Percentiles rank a stretch among this genome's conserved stretches.
Evolutionary conservation across 2,888 invertebrate genomes (phyloP).

Genomic region (Congeria kusceri): DNA sequence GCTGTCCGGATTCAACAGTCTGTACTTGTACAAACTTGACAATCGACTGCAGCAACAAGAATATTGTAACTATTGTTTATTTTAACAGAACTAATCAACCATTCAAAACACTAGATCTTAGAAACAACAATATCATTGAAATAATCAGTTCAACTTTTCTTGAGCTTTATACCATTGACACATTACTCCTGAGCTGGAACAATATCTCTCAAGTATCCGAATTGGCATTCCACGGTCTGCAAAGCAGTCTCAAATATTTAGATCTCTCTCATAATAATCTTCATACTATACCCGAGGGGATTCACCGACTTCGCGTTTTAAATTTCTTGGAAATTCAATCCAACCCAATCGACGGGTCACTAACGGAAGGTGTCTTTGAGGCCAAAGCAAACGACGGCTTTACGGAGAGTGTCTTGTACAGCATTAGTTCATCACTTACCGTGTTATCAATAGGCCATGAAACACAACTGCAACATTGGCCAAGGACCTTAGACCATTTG

Average conservation of each 20-base stretch:
- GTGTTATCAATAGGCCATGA: slow-evolving; percentile 21
- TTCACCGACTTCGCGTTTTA: slow-evolving; percentile 33
- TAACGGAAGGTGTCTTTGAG: neutral
- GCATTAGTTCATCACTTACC: slow-evolving; percentile 8
- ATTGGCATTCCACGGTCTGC: slow-evolving; percentile 45
- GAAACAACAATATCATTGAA: neutral
- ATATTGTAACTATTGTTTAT: neutral
- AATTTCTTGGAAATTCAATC: slow-evolving; percentile 35
- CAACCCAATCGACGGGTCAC: slow-evolving; percentile 35
- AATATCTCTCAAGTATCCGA: slow-evolving; percentile 33
- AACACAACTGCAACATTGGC: neutral
- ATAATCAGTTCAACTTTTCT: neutral
- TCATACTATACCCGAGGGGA: slow-evolving; percentile 18
- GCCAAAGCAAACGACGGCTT: neutral
- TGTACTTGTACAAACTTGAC: slow-evolving; percentile 8
- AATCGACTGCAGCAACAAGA: slow-evolving; percentile 4
- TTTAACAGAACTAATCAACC: neutral
- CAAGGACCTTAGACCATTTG: slow-evolving; percentile 18
- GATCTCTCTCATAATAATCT: slow-evolving; percentile 49
- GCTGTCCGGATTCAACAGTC: neutral
- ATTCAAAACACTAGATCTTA: neutral
- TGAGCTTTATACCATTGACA: neutral
- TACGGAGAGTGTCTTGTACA: neutral
- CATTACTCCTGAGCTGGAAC: slow-evolving; percentile 42
- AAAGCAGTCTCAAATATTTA: slow-evolving; percentile 24